A percentile compares a stretch with the other conserved stretches of the same genome.
These are phyloP conservation scores for Danio tinwini DNA, from an alignment of 2,797 vertebrate species.

Conservation along the genomic window DNA sequence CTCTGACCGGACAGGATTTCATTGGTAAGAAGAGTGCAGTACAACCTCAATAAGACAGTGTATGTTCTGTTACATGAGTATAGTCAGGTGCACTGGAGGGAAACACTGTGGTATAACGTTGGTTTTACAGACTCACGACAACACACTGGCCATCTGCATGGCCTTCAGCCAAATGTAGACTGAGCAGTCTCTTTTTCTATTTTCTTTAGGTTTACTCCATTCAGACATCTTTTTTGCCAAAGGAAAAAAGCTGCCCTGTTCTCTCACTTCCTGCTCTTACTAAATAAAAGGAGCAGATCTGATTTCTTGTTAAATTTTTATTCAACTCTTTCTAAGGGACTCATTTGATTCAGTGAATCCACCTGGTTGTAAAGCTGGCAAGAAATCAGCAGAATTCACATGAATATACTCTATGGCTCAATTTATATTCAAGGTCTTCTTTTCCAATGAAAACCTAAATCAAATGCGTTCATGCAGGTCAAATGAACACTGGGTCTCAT, in stretches of 20 bases:
- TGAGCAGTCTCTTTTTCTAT: constrained; percentile 20
- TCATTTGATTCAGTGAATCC: not conserved
- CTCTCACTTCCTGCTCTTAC: not conserved
- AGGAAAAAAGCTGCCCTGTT: constrained; percentile 4
- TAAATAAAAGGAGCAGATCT: not conserved
- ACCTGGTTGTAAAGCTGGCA: not conserved
- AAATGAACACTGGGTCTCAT: no score
- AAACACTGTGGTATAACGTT: constrained; percentile 38
- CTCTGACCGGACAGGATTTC: not conserved
- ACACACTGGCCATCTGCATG: constrained; percentile 56
- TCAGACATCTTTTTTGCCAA: not conserved
- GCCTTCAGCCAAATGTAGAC: constrained; percentile 18
- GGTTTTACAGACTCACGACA: constrained; percentile 46
- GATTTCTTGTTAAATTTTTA: not conserved
- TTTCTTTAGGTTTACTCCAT: not conserved
- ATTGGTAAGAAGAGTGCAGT: not conserved
- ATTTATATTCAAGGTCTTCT: no score
- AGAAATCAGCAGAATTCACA: not conserved
- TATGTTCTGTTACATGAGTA: constrained; percentile 28
- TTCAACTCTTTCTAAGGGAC: not conserved
- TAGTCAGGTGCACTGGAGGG: constrained; percentile 19
- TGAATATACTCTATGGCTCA: no score
- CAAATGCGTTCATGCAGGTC: no score
- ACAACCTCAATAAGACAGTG: not conserved
- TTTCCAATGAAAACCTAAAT: no score